A percentile compares a stretch with the other conserved stretches of the same genome.
Evolutionary conservation across 2,113 vertebrate genomes (phyloP).

Genomic region (crab-eating macaque (Macaca fascicularis)): T2T-MFA8v1.1 NC_088379.1:144473001-144473500

Average conservation of each 20-base stretch:
- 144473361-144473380: slow-evolving; percentile 2
- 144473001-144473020: too few relatives aligned
- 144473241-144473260: not conserved
- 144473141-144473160: not conserved
- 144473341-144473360: not conserved
- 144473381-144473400: not conserved
- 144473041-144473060: too few relatives aligned
- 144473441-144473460: too few relatives aligned
- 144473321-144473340: slow-evolving; percentile 41
- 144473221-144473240: not conserved
- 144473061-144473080: not conserved
- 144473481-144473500: too few relatives aligned
- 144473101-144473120: slow-evolving; percentile 3
- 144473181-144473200: accelerated
- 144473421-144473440: too few relatives aligned
- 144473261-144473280: not conserved
- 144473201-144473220: not conserved
- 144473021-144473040: too few relatives aligned
- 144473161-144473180: not conserved
- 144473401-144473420: too few relatives aligned
- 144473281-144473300: not conserved
- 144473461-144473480: too few relatives aligned
- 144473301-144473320: slow-evolving; percentile 8
- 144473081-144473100: not conserved
- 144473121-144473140: not conserved